Percentiles rank a stretch among this genome's conserved stretches.
Conservation (phyloP, 37 sponge, comb jelly and placozoan species). For the Eunapius fragilis region DNA sequence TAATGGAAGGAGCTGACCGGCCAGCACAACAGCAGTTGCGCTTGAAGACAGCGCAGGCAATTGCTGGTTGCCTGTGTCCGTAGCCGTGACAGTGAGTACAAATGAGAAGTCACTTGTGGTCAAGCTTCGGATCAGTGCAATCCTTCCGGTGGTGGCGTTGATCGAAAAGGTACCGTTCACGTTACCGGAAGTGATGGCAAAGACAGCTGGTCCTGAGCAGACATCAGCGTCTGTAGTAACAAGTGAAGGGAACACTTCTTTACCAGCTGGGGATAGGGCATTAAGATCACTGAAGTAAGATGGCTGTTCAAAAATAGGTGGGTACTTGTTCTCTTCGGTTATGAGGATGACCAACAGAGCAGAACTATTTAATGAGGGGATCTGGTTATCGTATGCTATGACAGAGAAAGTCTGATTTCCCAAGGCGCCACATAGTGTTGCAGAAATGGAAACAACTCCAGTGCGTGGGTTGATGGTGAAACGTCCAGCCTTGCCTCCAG, state of each 20-base stretch:
- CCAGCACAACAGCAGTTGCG: constrained; percentile 44
- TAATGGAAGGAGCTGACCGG: constrained; percentile 69
- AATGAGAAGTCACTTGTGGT: constrained; percentile 48
- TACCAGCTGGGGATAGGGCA: constrained; percentile 23
- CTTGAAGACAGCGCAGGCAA: constrained; percentile 3
- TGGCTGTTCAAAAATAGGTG: constrained; percentile 68
- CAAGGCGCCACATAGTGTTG: constrained; percentile 28
- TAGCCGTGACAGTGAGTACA: constrained; percentile 51
- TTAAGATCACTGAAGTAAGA: constrained; percentile 65
- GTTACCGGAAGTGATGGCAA: constrained; percentile 43
- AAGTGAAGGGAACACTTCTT: constrained; percentile 42
- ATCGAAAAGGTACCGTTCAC: constrained; percentile 51
- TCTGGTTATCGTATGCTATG: constrained; percentile 38
- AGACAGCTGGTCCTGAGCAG: constrained; percentile 61
- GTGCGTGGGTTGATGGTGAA: constrained; percentile 40
- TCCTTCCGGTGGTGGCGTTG: constrained; percentile 52
- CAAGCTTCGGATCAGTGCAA: constrained; percentile 45
- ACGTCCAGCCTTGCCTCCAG: not conserved
- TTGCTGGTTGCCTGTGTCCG: constrained; percentile 53
- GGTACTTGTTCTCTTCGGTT: constrained; percentile 53
- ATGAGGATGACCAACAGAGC: constrained; percentile 45
- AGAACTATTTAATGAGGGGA: constrained; percentile 10
- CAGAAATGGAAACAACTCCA: constrained; percentile 39
- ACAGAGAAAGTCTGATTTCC: constrained; percentile 34
- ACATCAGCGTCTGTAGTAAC: constrained; percentile 59